Evolutionary conservation across 1,140 invertebrate species (phyloP).

Genomic region (Rhagoletis pomonella): DNA sequence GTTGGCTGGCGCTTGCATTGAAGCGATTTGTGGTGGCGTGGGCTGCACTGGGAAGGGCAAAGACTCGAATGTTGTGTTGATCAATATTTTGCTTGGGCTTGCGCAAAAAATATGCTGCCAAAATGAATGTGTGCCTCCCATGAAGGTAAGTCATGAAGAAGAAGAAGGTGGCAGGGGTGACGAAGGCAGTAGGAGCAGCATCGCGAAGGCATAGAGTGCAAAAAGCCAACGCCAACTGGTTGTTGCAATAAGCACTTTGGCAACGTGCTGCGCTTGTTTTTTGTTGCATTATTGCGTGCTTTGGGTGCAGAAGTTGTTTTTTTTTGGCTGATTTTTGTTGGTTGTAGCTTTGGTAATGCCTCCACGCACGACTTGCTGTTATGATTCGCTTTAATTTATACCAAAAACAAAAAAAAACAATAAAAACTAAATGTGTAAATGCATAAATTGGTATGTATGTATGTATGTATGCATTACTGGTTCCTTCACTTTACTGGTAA

Average conservation of each 20-base stretch:
- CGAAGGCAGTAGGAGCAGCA: neutral
- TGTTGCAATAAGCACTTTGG: neutral
- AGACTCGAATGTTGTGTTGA: neutral
- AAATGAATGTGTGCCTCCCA: neutral
- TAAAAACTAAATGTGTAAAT: neutral
- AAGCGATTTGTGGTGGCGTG: neutral
- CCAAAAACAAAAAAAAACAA: neutral
- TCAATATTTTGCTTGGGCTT: no score
- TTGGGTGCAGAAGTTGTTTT: neutral
- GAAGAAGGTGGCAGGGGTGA: neutral
- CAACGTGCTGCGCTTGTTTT: neutral
- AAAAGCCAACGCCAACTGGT: neutral
- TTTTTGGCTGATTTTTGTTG: neutral
- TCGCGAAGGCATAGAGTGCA: slow-evolving; percentile 6
- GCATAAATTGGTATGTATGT: neutral
- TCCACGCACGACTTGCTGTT: neutral
- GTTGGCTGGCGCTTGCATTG: neutral
- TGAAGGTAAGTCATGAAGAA: slow-evolving; percentile 3
- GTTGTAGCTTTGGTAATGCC: neutral
- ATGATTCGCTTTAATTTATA: slow-evolving; percentile 8
- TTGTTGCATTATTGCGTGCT: slow-evolving; percentile 21
- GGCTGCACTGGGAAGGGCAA: slow-evolving; percentile 12
- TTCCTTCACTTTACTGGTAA: slow-evolving; percentile 32
- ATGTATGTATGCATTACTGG: neutral
- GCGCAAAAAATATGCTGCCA: neutral